Conservation (phyloP, 1,140 invertebrate species). For the Melanaphis sacchari region DNA sequence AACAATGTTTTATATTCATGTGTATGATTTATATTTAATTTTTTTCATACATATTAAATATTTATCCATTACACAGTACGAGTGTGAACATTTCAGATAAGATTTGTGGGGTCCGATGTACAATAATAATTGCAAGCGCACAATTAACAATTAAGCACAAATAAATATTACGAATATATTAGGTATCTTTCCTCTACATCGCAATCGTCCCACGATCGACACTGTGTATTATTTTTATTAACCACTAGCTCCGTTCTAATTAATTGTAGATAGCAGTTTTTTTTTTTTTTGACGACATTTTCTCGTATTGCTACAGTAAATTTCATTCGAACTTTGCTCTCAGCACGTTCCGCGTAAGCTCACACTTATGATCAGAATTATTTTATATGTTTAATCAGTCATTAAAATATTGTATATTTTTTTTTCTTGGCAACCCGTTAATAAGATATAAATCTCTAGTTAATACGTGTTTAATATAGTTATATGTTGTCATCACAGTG, state of each 20-base stretch:
- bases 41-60: neutral
- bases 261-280: neutral
- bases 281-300: neutral
- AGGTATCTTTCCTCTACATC: neutral
- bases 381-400: neutral
- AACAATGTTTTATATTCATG: neutral
- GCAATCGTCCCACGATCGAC: neutral
- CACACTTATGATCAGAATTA: neutral
- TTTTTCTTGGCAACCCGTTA: neutral
- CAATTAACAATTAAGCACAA: slow-evolving; percentile 7
- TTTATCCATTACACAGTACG: neutral
- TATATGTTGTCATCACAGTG: neutral
- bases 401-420: neutral
- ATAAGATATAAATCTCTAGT: neutral
- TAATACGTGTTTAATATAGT: neutral
- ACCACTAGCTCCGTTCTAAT: neutral
- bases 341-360: neutral
- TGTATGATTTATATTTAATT: neutral
- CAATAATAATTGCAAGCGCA: slow-evolving; percentile 6
- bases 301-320: neutral
- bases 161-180: too few species aligned
- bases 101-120: neutral
- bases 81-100: neutral
- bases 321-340: neutral
- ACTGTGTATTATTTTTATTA: neutral